Evolutionary conservation across 2,888 invertebrate species (phyloP).

Genomic region (Ectemnius cavifrons): DNA sequence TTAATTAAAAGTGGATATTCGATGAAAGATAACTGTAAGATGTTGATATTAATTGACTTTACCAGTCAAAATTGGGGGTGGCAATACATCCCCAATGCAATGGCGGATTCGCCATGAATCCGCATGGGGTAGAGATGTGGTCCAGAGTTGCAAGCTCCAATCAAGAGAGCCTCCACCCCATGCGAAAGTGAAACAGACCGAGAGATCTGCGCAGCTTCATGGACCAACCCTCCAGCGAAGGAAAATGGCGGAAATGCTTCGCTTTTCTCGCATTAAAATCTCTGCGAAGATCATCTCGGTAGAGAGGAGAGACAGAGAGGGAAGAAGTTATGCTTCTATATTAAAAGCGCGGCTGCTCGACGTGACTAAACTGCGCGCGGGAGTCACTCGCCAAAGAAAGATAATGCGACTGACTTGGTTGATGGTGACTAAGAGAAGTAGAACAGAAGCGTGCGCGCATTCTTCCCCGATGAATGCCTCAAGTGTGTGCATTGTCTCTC

Average conservation of each 20-base stretch:
- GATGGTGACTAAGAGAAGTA: not conserved
- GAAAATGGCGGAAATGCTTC: conserved; percentile 55
- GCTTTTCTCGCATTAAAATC: conserved; percentile 7
- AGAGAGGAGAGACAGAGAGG: not conserved
- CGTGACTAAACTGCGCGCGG: too few species aligned
- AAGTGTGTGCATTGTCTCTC: not conserved
- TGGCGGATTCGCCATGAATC: too few species aligned
- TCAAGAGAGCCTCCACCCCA: not conserved
- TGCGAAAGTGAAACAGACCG: not conserved
- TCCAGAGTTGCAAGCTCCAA: not conserved
- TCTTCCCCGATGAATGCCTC: conserved; percentile 1
- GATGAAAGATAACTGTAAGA: too few species aligned
- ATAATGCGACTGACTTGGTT: conserved; percentile 1
- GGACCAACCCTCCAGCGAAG: conserved; percentile 48
- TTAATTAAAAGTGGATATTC: too few species aligned
- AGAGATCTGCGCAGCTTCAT: conserved; percentile 57
- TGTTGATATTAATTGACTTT: too few species aligned
- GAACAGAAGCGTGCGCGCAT: conserved; percentile 4
- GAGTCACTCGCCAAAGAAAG: conserved; percentile 9
- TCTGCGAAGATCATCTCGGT: not conserved
- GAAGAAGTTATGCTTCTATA: conserved; percentile 25
- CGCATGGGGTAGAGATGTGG: not conserved
- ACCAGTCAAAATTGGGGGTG: too few species aligned
- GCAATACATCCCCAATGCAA: too few species aligned
- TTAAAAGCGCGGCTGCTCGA: not conserved